Evolutionary conservation across 2,888 invertebrate genomes (phyloP).

Genomic region (Chrysolina haemoptera): DNA sequence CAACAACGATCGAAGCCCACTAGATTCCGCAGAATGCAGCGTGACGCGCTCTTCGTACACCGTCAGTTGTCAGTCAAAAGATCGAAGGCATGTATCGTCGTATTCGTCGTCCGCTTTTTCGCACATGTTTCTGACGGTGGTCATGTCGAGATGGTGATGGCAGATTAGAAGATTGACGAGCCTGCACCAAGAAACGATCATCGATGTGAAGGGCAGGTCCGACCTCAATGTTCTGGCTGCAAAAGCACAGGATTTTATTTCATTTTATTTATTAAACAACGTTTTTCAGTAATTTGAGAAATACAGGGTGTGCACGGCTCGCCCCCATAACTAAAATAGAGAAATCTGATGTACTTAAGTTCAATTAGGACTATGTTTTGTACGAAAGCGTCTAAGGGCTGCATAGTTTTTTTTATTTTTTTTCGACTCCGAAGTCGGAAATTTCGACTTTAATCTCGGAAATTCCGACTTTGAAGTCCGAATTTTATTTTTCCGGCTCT

Average conservation of each 20-base stretch:
- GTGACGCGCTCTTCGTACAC: constrained; percentile 46
- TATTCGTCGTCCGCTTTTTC: constrained; percentile 61
- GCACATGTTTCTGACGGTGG: constrained; percentile 65
- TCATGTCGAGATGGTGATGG: constrained; percentile 68
- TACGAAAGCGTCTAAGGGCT: too few relatives aligned
- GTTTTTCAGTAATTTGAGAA: too few relatives aligned
- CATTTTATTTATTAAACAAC: too few relatives aligned
- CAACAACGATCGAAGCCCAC: background rate
- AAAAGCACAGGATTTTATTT: background rate
- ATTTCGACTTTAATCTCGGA: too few relatives aligned
- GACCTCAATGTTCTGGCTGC: background rate
- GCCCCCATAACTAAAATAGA: too few relatives aligned
- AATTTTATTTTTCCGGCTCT: too few relatives aligned
- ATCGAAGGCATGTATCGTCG: constrained; percentile 52
- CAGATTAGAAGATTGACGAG: constrained; percentile 67
- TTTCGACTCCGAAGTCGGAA: too few relatives aligned
- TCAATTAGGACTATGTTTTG: too few relatives aligned
- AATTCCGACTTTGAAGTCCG: too few relatives aligned
- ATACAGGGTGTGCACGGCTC: too few relatives aligned
- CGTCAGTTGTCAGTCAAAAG: constrained; percentile 57
- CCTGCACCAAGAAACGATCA: constrained; percentile 51
- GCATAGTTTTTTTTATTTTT: too few relatives aligned
- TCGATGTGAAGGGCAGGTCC: background rate
- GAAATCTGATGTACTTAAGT: too few relatives aligned
- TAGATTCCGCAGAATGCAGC: constrained; percentile 5